Conservation (phyloP, 2,888 invertebrate genomes). For the Mesochorus sp. region DNA sequence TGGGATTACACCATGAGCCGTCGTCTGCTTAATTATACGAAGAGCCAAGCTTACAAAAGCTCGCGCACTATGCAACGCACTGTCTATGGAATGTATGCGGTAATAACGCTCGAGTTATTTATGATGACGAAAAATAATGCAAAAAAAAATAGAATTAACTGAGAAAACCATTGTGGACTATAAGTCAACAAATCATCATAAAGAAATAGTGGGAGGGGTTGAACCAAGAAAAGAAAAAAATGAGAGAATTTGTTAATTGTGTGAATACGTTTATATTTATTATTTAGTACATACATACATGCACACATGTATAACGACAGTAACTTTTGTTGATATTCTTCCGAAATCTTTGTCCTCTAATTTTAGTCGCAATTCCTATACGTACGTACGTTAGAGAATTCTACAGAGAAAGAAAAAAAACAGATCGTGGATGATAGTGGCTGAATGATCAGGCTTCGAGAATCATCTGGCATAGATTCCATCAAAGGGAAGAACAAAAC, state of each 20-base stretch:
- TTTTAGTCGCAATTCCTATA: no score
- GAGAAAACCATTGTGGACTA: conserved; percentile 26
- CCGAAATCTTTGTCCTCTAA: no score
- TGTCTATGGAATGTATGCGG: conserved; percentile 35
- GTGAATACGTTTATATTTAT: no score
- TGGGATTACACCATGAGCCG: conserved; percentile 74
- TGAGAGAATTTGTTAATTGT: no score
- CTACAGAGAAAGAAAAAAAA: no score
- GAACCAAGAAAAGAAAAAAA: background rate
- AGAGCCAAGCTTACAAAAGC: conserved; percentile 51
- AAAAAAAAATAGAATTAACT: conserved; percentile 49
- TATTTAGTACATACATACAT: no score
- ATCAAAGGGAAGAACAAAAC: background rate
- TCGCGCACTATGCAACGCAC: conserved; percentile 22
- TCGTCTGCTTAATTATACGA: conserved; percentile 74
- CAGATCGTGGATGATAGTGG: no score
- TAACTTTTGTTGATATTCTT: no score
- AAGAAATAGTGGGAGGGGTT: background rate
- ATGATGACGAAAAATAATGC: conserved; percentile 45
- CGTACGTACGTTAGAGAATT: no score
- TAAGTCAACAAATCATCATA: background rate
- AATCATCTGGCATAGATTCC: background rate
- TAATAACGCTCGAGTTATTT: conserved; percentile 61
- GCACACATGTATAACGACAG: no score
- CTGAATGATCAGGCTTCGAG: no score